phyloP scores from a whole-genome alignment of 2,113 vertebrate genomes.

The Lampris incognitus region DNA sequence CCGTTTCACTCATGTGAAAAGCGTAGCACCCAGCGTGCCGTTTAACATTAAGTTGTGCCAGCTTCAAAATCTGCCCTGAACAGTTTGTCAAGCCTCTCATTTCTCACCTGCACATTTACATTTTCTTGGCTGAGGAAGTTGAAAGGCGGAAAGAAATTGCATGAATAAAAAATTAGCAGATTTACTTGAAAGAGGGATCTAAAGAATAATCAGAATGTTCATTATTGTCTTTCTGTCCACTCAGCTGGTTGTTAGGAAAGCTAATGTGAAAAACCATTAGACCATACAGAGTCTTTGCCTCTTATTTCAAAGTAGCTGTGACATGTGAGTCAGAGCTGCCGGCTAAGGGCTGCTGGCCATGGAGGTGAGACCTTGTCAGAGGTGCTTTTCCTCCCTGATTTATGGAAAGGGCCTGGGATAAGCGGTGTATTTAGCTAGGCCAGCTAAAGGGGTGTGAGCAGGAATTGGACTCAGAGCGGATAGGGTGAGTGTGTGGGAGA shows the following conservation, averaged over 20 bases:
- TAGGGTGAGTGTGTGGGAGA: constrained; percentile 71
- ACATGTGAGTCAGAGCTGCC: constrained; percentile 46
- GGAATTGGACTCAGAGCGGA: constrained; percentile 62
- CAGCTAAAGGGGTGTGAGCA: constrained; percentile 57
- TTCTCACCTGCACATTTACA: constrained; percentile 11
- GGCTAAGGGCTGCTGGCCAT: constrained; percentile 41
- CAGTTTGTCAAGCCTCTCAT: constrained; percentile 21
- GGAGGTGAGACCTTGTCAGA: constrained; percentile 74
- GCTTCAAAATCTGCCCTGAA: constrained; percentile 27
- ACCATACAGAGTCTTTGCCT: constrained; percentile 16
- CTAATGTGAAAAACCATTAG: constrained; percentile 46
- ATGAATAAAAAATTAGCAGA: background rate
- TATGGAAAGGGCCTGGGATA: constrained; percentile 70
- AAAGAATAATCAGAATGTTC: too few relatives aligned
- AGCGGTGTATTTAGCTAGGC: constrained; percentile 75
- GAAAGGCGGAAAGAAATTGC: background rate
- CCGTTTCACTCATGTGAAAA: background rate
- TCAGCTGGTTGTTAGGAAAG: constrained; percentile 34
- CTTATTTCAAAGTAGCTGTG: constrained; percentile 39
- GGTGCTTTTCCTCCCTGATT: constrained; percentile 76
- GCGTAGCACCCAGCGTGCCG: too few relatives aligned
- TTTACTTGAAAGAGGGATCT: background rate
- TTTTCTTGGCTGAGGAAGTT: constrained; percentile 22
- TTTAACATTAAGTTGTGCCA: background rate
- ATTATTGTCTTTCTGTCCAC: constrained; percentile 7